phyloP scores from a whole-genome alignment of 2,797 vertebrate species.

The Lithobates pipiens region DNA sequence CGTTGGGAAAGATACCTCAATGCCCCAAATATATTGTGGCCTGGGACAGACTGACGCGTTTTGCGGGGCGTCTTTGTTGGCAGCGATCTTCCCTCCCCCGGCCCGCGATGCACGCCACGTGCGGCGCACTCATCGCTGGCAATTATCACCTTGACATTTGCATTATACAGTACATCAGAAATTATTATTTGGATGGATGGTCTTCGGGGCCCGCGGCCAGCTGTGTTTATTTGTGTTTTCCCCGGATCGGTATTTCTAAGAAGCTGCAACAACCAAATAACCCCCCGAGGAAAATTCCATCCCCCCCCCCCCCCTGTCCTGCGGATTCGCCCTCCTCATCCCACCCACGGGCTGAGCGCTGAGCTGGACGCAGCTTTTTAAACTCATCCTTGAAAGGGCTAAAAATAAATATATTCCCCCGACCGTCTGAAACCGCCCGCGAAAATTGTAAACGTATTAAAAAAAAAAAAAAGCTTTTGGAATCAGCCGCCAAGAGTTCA shows the following conservation, averaged over 20 bases:
- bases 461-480: too few species aligned
- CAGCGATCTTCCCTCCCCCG: conserved; percentile 26
- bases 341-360: conserved; percentile 35
- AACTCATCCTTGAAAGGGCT: conserved; percentile 46
- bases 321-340: conserved; percentile 17
- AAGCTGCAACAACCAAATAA: conserved; percentile 57
- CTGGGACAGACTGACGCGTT: not conserved
- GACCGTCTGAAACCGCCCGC: not conserved
- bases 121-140: conserved; percentile 50
- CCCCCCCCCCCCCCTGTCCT: conserved; percentile 1
- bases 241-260: conserved; percentile 49
- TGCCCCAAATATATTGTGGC: not conserved
- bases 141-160: conserved; percentile 61
- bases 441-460: conserved; percentile 2
- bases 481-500: too few species aligned
- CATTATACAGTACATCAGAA: conserved; percentile 62
- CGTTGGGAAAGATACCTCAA: too few species aligned
- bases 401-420: conserved; percentile 39
- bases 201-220: conserved; percentile 52
- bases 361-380: not conserved
- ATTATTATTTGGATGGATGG: conserved; percentile 60
- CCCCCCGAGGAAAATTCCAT: conserved; percentile 56
- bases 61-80: conserved; percentile 9
- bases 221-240: conserved; percentile 63
- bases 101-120: conserved; percentile 11